Conservation (phyloP, 2,888 invertebrate species). For the Eristalinus aeneus region DNA sequence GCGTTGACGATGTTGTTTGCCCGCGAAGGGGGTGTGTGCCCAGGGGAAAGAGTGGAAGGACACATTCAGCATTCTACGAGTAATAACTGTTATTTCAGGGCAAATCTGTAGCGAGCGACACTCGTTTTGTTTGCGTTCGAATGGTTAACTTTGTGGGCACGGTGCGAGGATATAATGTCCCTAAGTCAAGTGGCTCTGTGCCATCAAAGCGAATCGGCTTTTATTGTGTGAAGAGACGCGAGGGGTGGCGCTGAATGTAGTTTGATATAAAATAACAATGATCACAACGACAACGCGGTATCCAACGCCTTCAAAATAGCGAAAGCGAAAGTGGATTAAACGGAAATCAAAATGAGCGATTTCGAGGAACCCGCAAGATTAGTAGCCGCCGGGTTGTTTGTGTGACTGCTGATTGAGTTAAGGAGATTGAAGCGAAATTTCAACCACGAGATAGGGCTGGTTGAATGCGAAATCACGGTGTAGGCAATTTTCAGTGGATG, state of each 20-base stretch:
- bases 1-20: no score
- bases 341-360: not conserved
- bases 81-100: slow-evolving; percentile 17
- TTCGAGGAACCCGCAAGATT: not conserved
- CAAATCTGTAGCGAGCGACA: not conserved
- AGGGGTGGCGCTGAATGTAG: not conserved
- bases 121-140: no score
- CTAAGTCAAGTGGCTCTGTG: not conserved
- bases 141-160: no score
- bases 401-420: not conserved
- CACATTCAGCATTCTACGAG: not conserved
- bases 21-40: no score
- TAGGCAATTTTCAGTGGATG: no score
- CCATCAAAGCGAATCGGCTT: not conserved
- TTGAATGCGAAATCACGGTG: no score
- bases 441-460: not conserved
- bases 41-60: not conserved
- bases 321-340: not conserved
- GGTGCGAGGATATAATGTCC: not conserved
- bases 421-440: not conserved
- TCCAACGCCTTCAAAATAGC: no score
- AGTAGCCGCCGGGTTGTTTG: not conserved
- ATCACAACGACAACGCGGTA: not conserved
- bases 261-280: not conserved
- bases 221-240: not conserved